Percentiles rank a stretch among this genome's conserved stretches.
These are phyloP conservation scores for Drosophila kepulauana DNA, from an alignment of 1,140 invertebrate species.

Conservation along the genomic window DNA sequence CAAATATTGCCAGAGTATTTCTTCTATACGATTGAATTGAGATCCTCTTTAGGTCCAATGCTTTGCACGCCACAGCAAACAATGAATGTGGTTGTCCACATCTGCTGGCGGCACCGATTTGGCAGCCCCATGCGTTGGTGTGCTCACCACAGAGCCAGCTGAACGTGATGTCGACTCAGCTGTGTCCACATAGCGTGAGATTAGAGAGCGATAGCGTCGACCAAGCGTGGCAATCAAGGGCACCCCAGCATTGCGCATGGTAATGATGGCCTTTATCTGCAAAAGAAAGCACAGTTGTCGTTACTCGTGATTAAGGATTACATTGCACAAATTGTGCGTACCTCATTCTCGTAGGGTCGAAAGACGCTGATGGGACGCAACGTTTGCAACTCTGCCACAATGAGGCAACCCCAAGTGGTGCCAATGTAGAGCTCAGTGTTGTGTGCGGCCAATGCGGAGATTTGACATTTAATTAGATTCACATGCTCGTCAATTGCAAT, in stretches of 20 bases:
- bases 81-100: slow-evolving; percentile 88
- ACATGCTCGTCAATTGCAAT: slow-evolving; percentile 96
- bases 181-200: slow-evolving; percentile 89
- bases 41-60: slow-evolving; percentile 87
- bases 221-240: slow-evolving; percentile 91
- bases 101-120: slow-evolving; percentile 72
- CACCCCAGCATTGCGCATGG: slow-evolving; percentile 81
- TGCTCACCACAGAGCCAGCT: slow-evolving; percentile 48
- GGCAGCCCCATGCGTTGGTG: slow-evolving; percentile 68
- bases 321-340: slow-evolving; percentile 60
- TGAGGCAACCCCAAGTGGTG: slow-evolving; percentile 96
- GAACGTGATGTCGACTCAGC: slow-evolving; percentile 36
- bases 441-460: slow-evolving; percentile 91
- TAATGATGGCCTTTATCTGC: slow-evolving; percentile 84
- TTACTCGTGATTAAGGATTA: slow-evolving; percentile 24
- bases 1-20: slow-evolving; percentile 28
- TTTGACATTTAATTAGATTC: slow-evolving; percentile 92
- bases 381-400: slow-evolving; percentile 92
- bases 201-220: slow-evolving; percentile 92
- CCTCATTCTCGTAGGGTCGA: slow-evolving; percentile 95
- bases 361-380: slow-evolving; percentile 95
- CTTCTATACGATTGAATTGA: slow-evolving; percentile 33
- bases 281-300: slow-evolving; percentile 43
- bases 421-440: slow-evolving; percentile 93
- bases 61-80: slow-evolving; percentile 90